phyloP scores from a whole-genome alignment of 2,888 invertebrate genomes.

The Gari tellinella region DNA sequence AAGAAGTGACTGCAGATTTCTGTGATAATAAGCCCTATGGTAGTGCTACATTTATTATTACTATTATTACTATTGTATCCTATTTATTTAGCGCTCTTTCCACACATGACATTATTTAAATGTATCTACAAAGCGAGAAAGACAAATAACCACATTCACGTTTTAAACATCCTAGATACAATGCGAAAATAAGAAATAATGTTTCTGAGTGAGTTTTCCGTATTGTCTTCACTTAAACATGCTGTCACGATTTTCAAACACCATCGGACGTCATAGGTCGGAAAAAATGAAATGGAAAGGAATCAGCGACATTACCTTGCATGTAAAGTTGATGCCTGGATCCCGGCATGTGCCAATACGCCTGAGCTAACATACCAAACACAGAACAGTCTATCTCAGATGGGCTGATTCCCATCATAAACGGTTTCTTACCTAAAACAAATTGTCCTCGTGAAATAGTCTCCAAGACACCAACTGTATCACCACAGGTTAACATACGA shows the following conservation, averaged over 20 bases:
- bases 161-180: background rate
- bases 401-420: constrained; percentile 79
- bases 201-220: no score
- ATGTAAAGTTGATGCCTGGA: constrained; percentile 67
- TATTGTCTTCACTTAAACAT: no score
- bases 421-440: constrained; percentile 67
- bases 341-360: constrained; percentile 79
- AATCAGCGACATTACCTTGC: constrained; percentile 62
- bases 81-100: background rate
- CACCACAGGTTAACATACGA: no score
- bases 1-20: no score
- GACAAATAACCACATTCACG: no score
- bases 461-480: no score
- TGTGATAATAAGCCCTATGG: background rate
- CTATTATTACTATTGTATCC: background rate
- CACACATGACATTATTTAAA: background rate
- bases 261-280: no score
- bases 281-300: no score
- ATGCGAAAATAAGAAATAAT: no score
- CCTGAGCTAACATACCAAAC: constrained; percentile 83
- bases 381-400: constrained; percentile 83
- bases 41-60: background rate
- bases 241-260: no score
- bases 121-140: no score
- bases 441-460: no score